phyloP scores from a whole-genome alignment of 2,888 invertebrate genomes.

The Drosophila testacea region DNA sequence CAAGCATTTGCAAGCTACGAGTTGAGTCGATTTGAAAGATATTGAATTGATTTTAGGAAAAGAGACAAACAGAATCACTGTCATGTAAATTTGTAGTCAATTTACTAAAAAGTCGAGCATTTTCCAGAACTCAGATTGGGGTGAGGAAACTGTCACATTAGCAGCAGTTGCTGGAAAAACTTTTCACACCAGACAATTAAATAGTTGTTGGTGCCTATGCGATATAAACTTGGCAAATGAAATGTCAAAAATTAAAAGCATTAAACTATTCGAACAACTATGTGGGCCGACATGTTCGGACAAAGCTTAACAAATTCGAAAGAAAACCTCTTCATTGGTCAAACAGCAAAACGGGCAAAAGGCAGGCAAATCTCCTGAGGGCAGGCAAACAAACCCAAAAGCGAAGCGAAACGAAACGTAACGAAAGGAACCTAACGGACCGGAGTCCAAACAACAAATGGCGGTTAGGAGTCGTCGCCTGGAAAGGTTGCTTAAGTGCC shows the following conservation, averaged over 20 bases:
- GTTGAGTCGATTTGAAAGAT: conserved; percentile 31
- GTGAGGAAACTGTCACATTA: conserved; percentile 28
- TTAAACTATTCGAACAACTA: conserved; percentile 63
- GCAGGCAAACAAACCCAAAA: conserved; percentile 51
- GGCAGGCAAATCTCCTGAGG: conserved; percentile 60
- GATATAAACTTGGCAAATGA: conserved; percentile 57
- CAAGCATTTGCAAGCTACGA: conserved; percentile 46
- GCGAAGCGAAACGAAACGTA: conserved; percentile 34
- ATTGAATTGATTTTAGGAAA: conserved; percentile 59
- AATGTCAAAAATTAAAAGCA: conserved; percentile 71
- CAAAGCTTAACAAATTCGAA: conserved; percentile 45
- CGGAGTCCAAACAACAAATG: conserved; percentile 76
- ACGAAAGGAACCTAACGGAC: conserved; percentile 55
- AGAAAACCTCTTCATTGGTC: conserved; percentile 60
- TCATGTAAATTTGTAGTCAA: conserved; percentile 25
- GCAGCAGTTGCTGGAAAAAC: conserved; percentile 23
- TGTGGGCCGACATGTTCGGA: conserved; percentile 28
- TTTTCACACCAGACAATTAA: conserved; percentile 48
- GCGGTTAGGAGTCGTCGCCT: conserved; percentile 51
- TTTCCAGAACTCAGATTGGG: not conserved
- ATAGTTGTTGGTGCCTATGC: conserved; percentile 25
- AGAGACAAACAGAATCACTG: conserved; percentile 27
- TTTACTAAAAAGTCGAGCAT: conserved; percentile 8
- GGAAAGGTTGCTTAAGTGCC: conserved; percentile 58
- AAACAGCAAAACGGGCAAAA: conserved; percentile 46